These are phyloP conservation scores for Cotesia congregata DNA, from an alignment of 2,888 invertebrate species.

Conservation along the genomic window DNA sequence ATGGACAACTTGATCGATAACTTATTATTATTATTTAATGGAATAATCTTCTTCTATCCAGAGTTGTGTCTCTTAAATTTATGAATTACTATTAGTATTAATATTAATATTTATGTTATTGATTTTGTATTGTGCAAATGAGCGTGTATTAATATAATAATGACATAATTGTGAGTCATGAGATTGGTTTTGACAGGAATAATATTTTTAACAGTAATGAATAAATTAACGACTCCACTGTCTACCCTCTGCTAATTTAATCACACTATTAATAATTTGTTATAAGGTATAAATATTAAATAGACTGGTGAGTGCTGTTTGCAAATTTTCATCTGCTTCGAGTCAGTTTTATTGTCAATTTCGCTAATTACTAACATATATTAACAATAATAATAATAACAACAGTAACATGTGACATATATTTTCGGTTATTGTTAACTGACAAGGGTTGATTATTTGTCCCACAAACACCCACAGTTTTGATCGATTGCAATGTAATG, in stretches of 20 bases:
- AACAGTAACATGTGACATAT: too few relatives aligned
- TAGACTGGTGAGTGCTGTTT: neutral
- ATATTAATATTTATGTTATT: too few relatives aligned
- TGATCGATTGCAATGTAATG: too few relatives aligned
- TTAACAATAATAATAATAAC: too few relatives aligned
- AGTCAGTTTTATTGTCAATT: neutral
- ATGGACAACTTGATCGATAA: neutral
- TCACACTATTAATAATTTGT: neutral
- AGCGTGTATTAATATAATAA: neutral
- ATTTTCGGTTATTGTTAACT: too few relatives aligned
- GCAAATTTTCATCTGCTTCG: too few relatives aligned
- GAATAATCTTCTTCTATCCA: neutral
- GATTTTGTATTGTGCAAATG: neutral
- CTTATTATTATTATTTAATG: neutral
- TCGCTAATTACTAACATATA: neutral
- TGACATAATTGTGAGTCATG: neutral
- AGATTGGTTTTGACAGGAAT: neutral
- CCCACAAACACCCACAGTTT: too few relatives aligned
- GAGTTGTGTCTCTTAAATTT: too few relatives aligned
- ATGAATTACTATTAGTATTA: too few relatives aligned
- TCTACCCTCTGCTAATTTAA: neutral
- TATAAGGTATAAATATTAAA: neutral
- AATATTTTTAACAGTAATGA: neutral
- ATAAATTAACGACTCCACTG: neutral
- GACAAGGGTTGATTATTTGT: too few relatives aligned